Base-by-base conservation (phyloP, 23 tunicate genomes). In the Halocynthia roretzi region DNA sequence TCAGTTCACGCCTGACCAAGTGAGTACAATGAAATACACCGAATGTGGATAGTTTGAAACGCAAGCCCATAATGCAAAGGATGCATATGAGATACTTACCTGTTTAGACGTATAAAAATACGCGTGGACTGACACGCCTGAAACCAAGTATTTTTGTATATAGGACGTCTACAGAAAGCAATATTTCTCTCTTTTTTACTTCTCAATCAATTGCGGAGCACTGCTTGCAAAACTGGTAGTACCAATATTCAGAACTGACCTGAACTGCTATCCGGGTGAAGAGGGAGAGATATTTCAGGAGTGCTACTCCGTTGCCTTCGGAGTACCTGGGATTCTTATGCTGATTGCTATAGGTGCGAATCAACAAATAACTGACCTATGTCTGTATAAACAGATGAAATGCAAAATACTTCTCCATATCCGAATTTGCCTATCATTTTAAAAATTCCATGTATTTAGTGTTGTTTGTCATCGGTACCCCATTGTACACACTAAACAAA, bases 251-350 rank as follows among this genome's bases (percentile, higher is more conserved):
- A 81, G 97, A 17, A 87, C 95, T n/a, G 93, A 93, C 64, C 52
- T 87, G 50, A 76, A 76, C 65, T 93, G 98, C 70, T 87, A 82
- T 60, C 93, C 87, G 8, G 93, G 98, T 10, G 70, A 83, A 9
- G 78, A 70, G 0, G 95, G 82, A 6, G 87, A 83, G 11, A 40
- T 50, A 56, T 88, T 77, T 56, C 74, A 83, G 10, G 95, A 88
- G 74, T 93, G 98, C 71, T 93, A 75, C 80, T 77, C 98, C 52
- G 78, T 93, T 52, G 98, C 98, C 15, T 93, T 93, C 54, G 88
- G 92, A 9, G 80, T 93, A 53, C 98, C 98, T 12, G 98, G 93
- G 11, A 52, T 76, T 8, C 82, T 93, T 4, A 93, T 93, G 98
- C 66, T 87, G 11, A 73, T 93, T 0, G 98, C 98, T 18, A 50